A percentile compares a stretch with the other conserved stretches of the same genome.
Conservation (phyloP, 2,113 vertebrate species). For the Megalops atlanticus region DNA sequence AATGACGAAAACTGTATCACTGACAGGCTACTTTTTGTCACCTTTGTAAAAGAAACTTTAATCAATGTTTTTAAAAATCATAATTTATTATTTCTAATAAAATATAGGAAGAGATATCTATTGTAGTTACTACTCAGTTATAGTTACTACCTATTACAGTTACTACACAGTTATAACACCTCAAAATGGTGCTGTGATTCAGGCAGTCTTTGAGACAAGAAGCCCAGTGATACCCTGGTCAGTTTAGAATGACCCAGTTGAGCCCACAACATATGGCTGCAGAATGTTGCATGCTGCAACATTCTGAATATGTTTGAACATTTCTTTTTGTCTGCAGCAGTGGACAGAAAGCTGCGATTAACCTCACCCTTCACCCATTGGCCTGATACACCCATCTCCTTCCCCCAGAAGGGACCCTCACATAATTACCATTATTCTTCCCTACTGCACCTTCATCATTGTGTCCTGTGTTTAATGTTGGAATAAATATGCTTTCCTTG, state of each 20-base stretch:
- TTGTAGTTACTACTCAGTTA: too few species aligned
- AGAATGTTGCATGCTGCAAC: too few species aligned
- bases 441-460: background rate
- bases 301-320: constrained; percentile 2
- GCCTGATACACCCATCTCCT: background rate
- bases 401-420: background rate
- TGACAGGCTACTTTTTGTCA: background rate
- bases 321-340: background rate
- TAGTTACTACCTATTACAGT: too few species aligned
- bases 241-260: background rate
- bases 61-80: background rate
- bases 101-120: too few species aligned
- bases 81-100: background rate
- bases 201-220: background rate
- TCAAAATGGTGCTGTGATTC: background rate
- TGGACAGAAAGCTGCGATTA: background rate
- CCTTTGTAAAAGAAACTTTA: too few species aligned
- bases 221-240: too few species aligned
- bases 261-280: too few species aligned
- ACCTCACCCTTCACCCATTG: background rate
- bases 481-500: background rate
- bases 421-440: background rate
- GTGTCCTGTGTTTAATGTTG: background rate
- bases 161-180: background rate
- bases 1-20: constrained; percentile 9